Base-by-base conservation (phyloP, 1,140 invertebrate species). In the Tribolium madens region DNA sequence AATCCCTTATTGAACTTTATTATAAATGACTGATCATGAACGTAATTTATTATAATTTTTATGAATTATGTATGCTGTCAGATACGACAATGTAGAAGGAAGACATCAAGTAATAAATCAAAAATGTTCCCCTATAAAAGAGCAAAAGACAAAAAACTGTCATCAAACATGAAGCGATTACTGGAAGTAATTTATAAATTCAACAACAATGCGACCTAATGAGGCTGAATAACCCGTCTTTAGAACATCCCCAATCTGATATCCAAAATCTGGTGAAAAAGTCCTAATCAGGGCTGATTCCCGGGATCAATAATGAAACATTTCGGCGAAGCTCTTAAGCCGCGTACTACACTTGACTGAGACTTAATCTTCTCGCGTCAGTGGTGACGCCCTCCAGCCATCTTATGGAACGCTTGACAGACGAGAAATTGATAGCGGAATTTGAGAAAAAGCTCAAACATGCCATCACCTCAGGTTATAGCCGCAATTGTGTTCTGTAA, bases 331-430 rank as follows among this genome's bases (percentile, higher is more conserved):
- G 50, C 73, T 75, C 42, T 75, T 75, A 75, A 75, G 73, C 50
- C 73, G 53, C 73, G 73, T 75, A 75, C 64, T 75, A 75, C 52
- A 64, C 50, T 75, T 53, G 73, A 75, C 73, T 53, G 52, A 47
- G 53, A 64, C 73, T 75, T 75, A 75, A 75, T 75, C 73, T 75
- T 64, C 33, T 60, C 73, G 36, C 57, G 73, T 75, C 73, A 75
- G 33, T 48, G 53, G 26, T 26, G 57, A 64, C 57, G 57, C 57
- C 57, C 57, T 64, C 26, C 57, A 33, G 57, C 57, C 9, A 64
- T n/a, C 57, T 33, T 64, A 64, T 64, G 57, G 26, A 64, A 33
- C 57, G 57, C 21, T 26, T 64, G 57, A 64, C 57, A 64, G 57
- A 64, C 21, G 57, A 31, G 57, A 64, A 64, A 64, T 64, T 64